Conservation (phyloP, 2,888 invertebrate species). For the Dichetophora obliterata region DNA sequence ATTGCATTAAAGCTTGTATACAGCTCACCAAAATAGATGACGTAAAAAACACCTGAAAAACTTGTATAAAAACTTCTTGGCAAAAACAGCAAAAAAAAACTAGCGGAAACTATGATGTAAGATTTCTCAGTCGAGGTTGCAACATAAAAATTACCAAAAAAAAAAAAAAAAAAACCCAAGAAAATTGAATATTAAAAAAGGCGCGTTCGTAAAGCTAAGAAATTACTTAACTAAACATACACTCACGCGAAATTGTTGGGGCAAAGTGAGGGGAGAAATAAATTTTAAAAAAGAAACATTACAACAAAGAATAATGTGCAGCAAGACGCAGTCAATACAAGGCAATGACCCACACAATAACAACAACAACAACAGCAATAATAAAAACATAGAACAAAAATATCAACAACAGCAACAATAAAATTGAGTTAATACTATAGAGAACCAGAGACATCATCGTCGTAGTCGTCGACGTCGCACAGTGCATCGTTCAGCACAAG, state of each 20-base stretch:
- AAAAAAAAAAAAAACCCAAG: no score
- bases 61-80: conserved; percentile 4
- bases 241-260: conserved; percentile 25
- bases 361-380: conserved; percentile 2
- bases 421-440: neutral
- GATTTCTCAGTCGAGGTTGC: neutral
- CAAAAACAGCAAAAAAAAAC: neutral
- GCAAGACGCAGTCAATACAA: conserved; percentile 5
- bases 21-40: conserved; percentile 3
- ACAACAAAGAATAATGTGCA: neutral
- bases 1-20: neutral
- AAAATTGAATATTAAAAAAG: neutral
- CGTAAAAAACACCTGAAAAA: conserved; percentile 23
- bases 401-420: conserved; percentile 15
- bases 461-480: neutral
- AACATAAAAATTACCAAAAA: neutral
- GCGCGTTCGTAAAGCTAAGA: conserved; percentile 18
- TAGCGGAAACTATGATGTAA: neutral
- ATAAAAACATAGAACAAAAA: conserved; percentile 11
- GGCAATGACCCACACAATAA: conserved; percentile 36
- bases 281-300: neutral
- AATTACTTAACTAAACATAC: conserved; percentile 15
- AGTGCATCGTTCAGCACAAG: no score
- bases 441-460: neutral
- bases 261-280: neutral